A percentile compares a stretch with the other conserved stretches of the same genome.
Conservation (phyloP, 2,888 invertebrate genomes). For the Lapara coniferarum region DNA sequence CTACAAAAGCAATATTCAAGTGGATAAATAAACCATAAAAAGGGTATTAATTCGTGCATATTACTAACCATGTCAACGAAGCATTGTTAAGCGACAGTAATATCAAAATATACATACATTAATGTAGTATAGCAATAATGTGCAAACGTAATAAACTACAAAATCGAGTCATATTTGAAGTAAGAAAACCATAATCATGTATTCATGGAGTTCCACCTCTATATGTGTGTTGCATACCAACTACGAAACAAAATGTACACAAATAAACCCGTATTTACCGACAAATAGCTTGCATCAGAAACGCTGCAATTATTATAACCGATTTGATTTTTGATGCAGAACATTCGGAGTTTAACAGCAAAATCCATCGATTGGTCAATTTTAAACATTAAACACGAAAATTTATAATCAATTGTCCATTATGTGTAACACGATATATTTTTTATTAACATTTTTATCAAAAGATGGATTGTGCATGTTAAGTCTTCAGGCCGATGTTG, state of each 20-base stretch:
- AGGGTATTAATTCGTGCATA: too few species aligned
- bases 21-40: too few species aligned
- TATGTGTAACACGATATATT: too few species aligned
- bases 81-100: too few species aligned
- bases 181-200: not conserved
- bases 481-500: not conserved
- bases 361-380: conserved; percentile 6
- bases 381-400: not conserved
- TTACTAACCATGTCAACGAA: too few species aligned
- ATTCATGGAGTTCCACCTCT: not conserved
- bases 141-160: not conserved
- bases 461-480: not conserved
- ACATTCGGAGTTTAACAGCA: conserved; percentile 12
- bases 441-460: not conserved
- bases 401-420: not conserved
- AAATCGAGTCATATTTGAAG: not conserved
- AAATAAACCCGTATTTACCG: conserved; percentile 19
- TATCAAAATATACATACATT: not conserved
- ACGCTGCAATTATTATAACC: not conserved
- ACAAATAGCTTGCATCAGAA: not conserved
- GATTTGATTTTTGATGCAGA: not conserved
- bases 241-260: conserved; percentile 21
- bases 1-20: too few species aligned
- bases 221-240: conserved; percentile 8
- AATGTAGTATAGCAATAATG: not conserved